Percentiles rank a stretch among this genome's conserved stretches.
Conservation (phyloP, 2,888 invertebrate genomes). For the Heliconius ethilla region DNA sequence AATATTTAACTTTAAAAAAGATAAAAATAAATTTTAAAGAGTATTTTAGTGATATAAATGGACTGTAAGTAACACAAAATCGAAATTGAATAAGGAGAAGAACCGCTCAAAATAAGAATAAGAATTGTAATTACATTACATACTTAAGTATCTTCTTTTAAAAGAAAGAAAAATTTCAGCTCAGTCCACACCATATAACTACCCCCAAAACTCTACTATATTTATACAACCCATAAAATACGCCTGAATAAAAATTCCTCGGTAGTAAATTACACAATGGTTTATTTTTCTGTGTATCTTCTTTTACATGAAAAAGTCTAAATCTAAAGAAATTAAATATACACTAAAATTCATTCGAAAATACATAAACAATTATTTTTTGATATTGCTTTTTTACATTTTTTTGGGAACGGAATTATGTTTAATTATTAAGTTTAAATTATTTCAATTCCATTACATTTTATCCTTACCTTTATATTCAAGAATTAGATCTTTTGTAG, state of each 20-base stretch:
- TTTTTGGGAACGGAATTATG: neutral
- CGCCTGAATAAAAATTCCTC: neutral
- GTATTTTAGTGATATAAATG: neutral
- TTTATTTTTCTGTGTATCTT: neutral
- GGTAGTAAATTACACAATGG: neutral
- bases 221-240: neutral
- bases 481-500: conserved; percentile 9
- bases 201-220: neutral
- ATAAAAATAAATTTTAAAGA: neutral
- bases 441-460: neutral
- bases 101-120: neutral
- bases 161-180: neutral
- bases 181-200: neutral
- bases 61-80: neutral
- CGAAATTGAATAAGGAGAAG: neutral
- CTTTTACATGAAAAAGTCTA: neutral
- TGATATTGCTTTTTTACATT: no score
- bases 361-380: neutral
- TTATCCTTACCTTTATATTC: conserved; percentile 8
- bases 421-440: neutral
- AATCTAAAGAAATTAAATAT: no score
- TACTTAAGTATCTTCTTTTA: neutral
- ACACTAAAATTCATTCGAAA: no score
- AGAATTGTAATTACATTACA: neutral
- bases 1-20: no score